Evolutionary conservation across 2,888 invertebrate genomes (phyloP).

Genomic region (Aplocera efformata): DNA sequence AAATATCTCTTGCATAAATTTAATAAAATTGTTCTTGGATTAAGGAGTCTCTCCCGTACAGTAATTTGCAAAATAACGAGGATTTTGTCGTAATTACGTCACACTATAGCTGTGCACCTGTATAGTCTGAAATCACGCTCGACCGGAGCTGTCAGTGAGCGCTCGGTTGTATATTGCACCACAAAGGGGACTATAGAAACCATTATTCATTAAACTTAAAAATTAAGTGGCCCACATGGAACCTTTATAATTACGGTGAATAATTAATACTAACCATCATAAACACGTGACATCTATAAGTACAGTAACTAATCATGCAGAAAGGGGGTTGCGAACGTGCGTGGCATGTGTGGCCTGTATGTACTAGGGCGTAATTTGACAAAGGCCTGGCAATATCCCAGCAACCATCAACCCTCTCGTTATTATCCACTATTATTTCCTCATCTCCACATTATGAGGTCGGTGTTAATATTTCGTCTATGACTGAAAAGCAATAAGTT

Average conservation of each 20-base stretch:
- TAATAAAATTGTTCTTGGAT: too few relatives aligned
- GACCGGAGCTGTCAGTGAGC: neutral
- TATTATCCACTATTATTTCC: constrained; percentile 23
- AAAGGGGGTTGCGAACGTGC: constrained; percentile 79
- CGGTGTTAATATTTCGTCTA: constrained; percentile 9
- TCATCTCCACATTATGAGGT: constrained; percentile 8
- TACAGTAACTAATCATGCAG: constrained; percentile 74
- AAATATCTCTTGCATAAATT: too few relatives aligned
- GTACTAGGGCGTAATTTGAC: constrained; percentile 51
- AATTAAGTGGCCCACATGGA: constrained; percentile 10
- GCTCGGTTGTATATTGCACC: neutral
- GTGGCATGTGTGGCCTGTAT: constrained; percentile 58
- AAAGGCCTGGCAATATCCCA: constrained; percentile 49
- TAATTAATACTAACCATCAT: constrained; percentile 51
- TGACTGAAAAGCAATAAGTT: constrained; percentile 8
- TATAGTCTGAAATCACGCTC: constrained; percentile 4
- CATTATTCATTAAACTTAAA: constrained; percentile 4
- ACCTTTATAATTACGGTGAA: constrained; percentile 19
- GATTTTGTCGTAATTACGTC: neutral
- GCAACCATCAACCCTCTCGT: constrained; percentile 27
- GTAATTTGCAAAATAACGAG: neutral
- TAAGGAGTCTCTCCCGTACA: neutral
- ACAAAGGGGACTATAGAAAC: constrained; percentile 5
- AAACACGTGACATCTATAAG: constrained; percentile 70
- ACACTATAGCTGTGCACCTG: constrained; percentile 4